Evolutionary conservation across 2,888 invertebrate species (phyloP).

Genomic region (Lasiommata megera): DNA sequence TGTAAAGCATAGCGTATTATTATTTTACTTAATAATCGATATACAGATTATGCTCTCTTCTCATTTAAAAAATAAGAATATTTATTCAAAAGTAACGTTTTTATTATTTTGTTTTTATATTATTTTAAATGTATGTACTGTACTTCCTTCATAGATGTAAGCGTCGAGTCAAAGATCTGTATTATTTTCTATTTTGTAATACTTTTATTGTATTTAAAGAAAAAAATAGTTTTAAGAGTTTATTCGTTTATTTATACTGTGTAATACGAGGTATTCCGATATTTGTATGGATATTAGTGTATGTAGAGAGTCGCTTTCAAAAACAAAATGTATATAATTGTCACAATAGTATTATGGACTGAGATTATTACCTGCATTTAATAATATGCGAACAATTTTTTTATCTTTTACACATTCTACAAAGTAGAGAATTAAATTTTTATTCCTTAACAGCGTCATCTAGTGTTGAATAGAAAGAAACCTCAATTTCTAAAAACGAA

Average conservation of each 20-base stretch:
- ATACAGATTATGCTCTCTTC: conserved; percentile 64
- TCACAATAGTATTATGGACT: conserved; percentile 70
- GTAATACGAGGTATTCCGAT: conserved; percentile 78
- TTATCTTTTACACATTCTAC: conserved; percentile 5
- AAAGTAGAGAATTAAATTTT: conserved; percentile 42
- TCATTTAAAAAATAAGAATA: conserved; percentile 63
- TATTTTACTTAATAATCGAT: conserved; percentile 29
- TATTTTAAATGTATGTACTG: conserved; percentile 51
- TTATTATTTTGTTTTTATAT: conserved; percentile 55
- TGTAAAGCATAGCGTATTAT: not conserved
- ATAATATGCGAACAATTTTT: conserved; percentile 24
- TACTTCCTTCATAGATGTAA: conserved; percentile 72
- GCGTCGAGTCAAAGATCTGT: conserved; percentile 81
- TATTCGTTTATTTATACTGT: conserved; percentile 72
- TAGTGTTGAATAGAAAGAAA: conserved; percentile 41
- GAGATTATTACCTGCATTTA: conserved; percentile 77
- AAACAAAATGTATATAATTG: conserved; percentile 58
- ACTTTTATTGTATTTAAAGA: conserved; percentile 70
- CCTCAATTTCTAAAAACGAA: conserved; percentile 11
- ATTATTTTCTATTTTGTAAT: conserved; percentile 80
- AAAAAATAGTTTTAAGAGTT: conserved; percentile 58
- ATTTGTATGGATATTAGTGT: conserved; percentile 66
- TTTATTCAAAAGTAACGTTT: conserved; percentile 58
- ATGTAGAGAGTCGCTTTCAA: conserved; percentile 65
- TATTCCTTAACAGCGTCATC: conserved; percentile 49